Percentiles rank a stretch among this genome's conserved stretches.
These are phyloP conservation scores for Rhodinocichla rosea DNA, from an alignment of 2,113 vertebrate species.

Conservation along the genomic window DNA sequence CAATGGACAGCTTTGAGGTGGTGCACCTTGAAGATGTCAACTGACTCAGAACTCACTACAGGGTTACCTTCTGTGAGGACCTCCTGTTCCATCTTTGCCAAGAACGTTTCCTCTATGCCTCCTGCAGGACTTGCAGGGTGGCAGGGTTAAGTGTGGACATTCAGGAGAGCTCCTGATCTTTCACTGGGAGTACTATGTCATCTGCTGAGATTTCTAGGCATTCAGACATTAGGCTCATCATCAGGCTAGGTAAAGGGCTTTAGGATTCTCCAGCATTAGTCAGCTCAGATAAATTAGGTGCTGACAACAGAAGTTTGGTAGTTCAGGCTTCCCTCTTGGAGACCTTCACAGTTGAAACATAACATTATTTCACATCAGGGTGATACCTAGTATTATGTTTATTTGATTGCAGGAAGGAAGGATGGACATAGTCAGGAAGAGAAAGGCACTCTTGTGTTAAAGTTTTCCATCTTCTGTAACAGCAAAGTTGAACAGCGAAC, in stretches of 20 bases:
- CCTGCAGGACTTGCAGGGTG: neutral
- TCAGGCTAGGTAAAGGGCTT: neutral
- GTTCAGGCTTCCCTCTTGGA: neutral
- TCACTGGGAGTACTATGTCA: neutral
- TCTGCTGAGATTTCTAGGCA: neutral
- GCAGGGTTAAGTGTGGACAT: neutral
- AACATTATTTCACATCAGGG: neutral
- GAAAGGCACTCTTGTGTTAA: neutral
- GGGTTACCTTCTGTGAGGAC: neutral
- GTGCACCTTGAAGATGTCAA: neutral
- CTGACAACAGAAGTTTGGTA: neutral
- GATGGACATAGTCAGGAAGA: neutral
- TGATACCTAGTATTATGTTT: neutral
- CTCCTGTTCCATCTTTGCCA: neutral
- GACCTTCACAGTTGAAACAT: neutral
- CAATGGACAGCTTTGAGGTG: neutral
- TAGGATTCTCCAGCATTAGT: neutral
- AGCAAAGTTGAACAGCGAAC: neutral
- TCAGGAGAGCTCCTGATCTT: neutral
- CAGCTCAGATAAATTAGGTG: neutral
- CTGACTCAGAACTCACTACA: neutral
- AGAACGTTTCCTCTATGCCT: neutral
- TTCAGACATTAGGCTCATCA: neutral
- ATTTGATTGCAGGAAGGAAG: neutral
- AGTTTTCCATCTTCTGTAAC: neutral